These are phyloP conservation scores for Cyprinodon variegatus DNA, from an alignment of 2,113 vertebrate genomes.

Conservation along the genomic window DNA sequence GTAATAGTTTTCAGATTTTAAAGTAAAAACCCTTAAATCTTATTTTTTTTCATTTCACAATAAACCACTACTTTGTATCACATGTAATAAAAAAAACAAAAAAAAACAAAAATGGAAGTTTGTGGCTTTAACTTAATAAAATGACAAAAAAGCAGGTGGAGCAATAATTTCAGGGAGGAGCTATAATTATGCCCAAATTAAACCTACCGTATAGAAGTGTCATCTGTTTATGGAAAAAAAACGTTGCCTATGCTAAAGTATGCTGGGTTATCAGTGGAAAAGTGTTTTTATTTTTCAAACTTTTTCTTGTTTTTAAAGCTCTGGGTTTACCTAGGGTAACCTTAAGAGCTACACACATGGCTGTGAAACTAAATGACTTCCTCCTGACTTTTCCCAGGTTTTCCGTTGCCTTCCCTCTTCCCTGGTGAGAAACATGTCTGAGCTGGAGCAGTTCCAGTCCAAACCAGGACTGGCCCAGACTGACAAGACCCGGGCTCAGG, in stretches of 20 bases:
- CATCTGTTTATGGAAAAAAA: background rate
- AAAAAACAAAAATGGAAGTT: background rate
- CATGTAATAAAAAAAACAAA: background rate
- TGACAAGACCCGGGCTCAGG: constrained; percentile 84
- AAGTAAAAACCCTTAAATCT: background rate
- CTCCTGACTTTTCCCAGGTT: constrained; percentile 79
- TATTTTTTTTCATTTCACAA: background rate
- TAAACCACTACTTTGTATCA: background rate
- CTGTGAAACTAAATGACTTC: background rate
- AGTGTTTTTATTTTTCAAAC: background rate
- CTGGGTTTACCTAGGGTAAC: background rate
- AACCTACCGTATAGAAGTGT: background rate
- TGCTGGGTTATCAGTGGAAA: background rate
- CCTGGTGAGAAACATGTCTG: constrained; percentile 88
- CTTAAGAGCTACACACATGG: background rate
- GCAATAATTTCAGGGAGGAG: background rate
- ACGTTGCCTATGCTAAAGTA: background rate
- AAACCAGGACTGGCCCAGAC: constrained; percentile 84
- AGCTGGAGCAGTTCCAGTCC: constrained; percentile 88
- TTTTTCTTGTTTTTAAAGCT: background rate
- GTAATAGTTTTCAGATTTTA: background rate
- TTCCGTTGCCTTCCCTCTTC: constrained; percentile 95
- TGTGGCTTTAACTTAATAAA: background rate
- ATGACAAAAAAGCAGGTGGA: background rate
- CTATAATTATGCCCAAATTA: background rate